phyloP scores from a whole-genome alignment of 2,113 vertebrate species.

The Odontophorus gujanensis region DNA sequence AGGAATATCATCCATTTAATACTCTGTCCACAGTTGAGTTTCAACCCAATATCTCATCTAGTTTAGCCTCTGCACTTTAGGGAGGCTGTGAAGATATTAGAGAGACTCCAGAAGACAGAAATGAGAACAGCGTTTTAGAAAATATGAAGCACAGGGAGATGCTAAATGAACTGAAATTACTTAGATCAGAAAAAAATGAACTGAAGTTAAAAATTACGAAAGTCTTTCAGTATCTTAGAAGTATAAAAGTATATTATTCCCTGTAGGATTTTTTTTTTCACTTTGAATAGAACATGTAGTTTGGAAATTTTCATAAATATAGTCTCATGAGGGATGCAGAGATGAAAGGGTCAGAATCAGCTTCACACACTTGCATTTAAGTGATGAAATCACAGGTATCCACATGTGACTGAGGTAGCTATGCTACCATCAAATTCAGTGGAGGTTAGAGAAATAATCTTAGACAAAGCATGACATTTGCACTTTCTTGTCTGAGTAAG shows the following conservation, averaged over 20 bases:
- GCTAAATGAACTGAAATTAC: neutral
- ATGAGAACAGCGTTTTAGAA: neutral
- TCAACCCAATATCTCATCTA: neutral
- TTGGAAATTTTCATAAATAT: neutral
- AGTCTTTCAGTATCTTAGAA: neutral
- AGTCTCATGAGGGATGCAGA: rapidly evolving
- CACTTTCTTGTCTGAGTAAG: neutral
- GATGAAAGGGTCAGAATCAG: neutral
- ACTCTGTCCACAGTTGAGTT: neutral
- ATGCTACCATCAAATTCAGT: neutral
- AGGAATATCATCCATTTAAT: neutral
- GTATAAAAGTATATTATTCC: neutral
- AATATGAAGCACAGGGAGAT: neutral
- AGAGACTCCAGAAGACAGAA: neutral
- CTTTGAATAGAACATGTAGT: neutral
- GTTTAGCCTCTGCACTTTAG: neutral
- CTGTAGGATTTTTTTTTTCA: neutral
- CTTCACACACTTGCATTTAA: neutral
- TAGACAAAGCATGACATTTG: neutral
- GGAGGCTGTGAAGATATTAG: neutral
- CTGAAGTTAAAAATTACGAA: neutral
- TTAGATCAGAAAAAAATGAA: neutral
- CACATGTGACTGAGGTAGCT: neutral
- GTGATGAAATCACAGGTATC: neutral
- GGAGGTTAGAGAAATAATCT: neutral